Evolutionary conservation across 92 coral and sea anemone species (phyloP), one percentile per base, ranked within the genome.

Genomic region (Phenganax subtilis): DNA sequence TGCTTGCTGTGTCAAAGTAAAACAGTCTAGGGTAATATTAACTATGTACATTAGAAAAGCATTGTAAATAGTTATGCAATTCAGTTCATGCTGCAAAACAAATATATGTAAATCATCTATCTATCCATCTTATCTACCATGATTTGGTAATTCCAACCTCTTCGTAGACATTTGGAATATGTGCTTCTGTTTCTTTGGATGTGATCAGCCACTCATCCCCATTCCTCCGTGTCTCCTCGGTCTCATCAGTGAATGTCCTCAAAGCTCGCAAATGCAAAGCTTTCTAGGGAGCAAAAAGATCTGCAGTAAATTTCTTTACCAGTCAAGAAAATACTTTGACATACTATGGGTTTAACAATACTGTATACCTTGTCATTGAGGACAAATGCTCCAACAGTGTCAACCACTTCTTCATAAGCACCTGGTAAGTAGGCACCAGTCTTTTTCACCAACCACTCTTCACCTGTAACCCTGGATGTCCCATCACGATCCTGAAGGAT

Each of bases 381-480:
- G 8, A 94, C 98, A 87, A 87, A 92, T 20, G 98, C 98, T 73
- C 92, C 87, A n/a, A 88, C 98, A 10, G 92, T 87, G 71, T 91
- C 89, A 55, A 90, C 91, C 29, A 94, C 98, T 84, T 91, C 98
- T 85, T 94, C 98, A 87, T 94, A 94, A 9, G 98, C 98, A 73
- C 98, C 97, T 30, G 98, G 98, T n/a, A 94, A 85, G 75, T 94
- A 94, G n/a, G 98, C 98, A 31, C 98, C 98, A 75, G 88, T 88
- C 85, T 89, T 92, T 74, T 93, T 90, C 14, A 94, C 98, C 64
- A 94, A 69, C 98, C 98, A 94, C 68, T 92, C 92, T 71, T 94
- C 98, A 15, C 98, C 98, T 61, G 98, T 92, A 11, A 94, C 98
- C 58, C 98, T 86, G 57, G 89, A 31, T 58, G 86, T 70, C 12